Base-by-base conservation (phyloP, 2,797 vertebrate species). In the Adrianichthys oophorus region DNA sequence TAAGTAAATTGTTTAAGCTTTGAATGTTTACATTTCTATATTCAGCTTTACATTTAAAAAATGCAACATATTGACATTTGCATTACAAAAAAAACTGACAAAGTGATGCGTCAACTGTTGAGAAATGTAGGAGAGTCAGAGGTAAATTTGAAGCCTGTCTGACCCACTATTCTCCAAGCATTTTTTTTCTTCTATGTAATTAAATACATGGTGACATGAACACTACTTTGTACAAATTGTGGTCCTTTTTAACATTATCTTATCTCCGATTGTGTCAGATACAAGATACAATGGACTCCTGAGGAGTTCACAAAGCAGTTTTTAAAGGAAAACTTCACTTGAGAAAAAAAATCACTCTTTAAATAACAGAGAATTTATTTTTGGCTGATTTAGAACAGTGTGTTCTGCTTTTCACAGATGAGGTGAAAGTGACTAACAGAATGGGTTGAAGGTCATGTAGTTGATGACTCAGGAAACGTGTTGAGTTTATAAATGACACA, bases 391-490 rank as follows among this genome's bases (percentile, higher is more conserved):
- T 49, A 41, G 48, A 55, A 48, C 44, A 16, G 5, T 14, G 43
- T 2, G 32, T 48, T 48, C 49, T 15, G 23, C 32, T 64, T 65
- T 52, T 51, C 48, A 62, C 10, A 52, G 52, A 45, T 1, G 4
- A 49, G 48, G 55, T 56, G 61, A n/a, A 66, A 65, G 47, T n/a
- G 41, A 43, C 41, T 69, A 24, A 56, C 40, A 24, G 26, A 37
- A 37, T 37, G 32, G 4, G 44, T 46, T 47, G 12, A 13, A 19
- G 12, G 18, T 46, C 12, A 21, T 19, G n/a, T 21, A 5, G 15
- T 53, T 69, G 52, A 52, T 68, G 24, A 74, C 23, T 62, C 54
- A 52, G 7, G 16, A n/a, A 50, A 18, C 29, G 43, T 47, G 24
- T 43, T 24, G 14, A 5, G 40, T 10, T 60, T 23, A 37, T 44